Evolutionary conservation across 1,140 invertebrate genomes (phyloP), one percentile per base, ranked within the genome.

Genomic region (Pseudoatta argentina): DNA sequence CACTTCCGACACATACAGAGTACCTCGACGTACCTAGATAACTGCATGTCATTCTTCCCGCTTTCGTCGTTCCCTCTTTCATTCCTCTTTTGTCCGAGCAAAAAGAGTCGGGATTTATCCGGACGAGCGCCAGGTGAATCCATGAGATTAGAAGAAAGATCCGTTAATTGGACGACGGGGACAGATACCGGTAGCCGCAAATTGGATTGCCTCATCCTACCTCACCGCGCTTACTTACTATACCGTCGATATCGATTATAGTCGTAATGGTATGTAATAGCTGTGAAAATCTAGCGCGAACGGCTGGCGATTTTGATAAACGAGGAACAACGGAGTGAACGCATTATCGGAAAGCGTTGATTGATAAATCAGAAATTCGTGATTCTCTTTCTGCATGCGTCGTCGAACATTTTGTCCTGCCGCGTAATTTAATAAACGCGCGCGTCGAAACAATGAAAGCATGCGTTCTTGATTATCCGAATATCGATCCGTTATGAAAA

Each of bases 221-320:
- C 77, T 61, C 53, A 55, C 71, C 48, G 30, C 73, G 78, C 77
- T 88, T 88, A 89, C 88, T 87, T 89, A 87, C 79, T 83, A 83
- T 83, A 83, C 44, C 73, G 59, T 0, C 55, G 61, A 85, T 89
- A 89, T 90, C 89, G 88, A 90, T 89, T 76, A 88, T 89, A 79
- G 71, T 76, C 63, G 77, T 89, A 89, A 89, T 86, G 39, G 88
- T 86, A 66, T 88, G 83, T 89, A 89, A 89, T 88, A 79, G 39
- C 73, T 75, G 69, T 44, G 55, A 83, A 61, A 78, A 78, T 78
- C 48, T n/a, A 51, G 48, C 14, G 72, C 61, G 71, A 63, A 53
- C 27, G 39, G 14, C 10, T 7, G 69, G 59, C 63, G 66, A 71
- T 81, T 81, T 81, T 71, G 21, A 44, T 59, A 48, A 27, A 48